These are phyloP conservation scores for Alces alces DNA, from an alignment of 2,113 vertebrate species.

Conservation along the genomic window DNA sequence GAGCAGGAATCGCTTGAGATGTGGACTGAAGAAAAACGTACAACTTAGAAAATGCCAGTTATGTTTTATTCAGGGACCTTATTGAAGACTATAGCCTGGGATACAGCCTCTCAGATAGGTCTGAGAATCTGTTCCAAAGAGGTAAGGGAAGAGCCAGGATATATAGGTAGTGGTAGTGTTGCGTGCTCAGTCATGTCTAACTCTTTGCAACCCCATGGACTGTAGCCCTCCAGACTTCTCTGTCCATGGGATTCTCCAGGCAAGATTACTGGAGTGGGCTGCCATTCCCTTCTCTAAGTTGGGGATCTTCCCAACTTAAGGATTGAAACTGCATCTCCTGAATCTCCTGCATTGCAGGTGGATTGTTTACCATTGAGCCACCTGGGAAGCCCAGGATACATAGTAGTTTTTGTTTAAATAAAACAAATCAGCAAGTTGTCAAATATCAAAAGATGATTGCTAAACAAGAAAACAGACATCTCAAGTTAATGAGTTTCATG, in stretches of 20 bases:
- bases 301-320: neutral
- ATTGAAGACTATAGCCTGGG: neutral
- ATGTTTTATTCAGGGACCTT: neutral
- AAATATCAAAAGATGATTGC: neutral
- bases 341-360: neutral
- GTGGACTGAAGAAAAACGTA: neutral
- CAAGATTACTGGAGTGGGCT: neutral
- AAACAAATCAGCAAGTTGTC: neutral
- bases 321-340: neutral
- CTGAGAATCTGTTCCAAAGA: neutral
- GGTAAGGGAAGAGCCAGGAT: neutral
- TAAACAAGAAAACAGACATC: neutral
- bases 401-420: neutral
- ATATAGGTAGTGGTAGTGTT: neutral
- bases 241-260: neutral
- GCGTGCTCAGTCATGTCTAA: rapidly evolving
- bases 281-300: neutral
- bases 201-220: neutral
- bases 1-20: neutral
- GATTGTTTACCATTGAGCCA: neutral
- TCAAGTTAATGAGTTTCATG: neutral
- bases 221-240: neutral
- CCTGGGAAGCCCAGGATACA: neutral
- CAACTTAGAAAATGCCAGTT: neutral
- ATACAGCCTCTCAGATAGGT: neutral